Evolutionary conservation across 2,113 vertebrate species (phyloP).

Genomic region (Boleophthalmus pectinirostris): DNA sequence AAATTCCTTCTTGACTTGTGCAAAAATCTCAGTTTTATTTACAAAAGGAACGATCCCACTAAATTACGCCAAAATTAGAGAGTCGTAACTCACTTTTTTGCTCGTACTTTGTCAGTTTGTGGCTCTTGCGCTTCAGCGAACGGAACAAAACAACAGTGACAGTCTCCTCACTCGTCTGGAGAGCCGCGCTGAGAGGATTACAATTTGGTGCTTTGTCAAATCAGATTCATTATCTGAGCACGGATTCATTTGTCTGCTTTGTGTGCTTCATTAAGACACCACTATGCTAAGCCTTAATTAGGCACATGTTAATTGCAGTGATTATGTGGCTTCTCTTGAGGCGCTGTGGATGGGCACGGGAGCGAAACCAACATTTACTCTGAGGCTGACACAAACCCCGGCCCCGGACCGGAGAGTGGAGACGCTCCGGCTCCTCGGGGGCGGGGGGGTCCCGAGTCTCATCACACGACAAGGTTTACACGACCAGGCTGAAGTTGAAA

Average conservation of each 20-base stretch:
- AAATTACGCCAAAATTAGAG: too few relatives aligned
- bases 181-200: slow-evolving; percentile 59
- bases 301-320: slow-evolving; percentile 69
- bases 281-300: slow-evolving; percentile 70
- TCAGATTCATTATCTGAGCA: slow-evolving; percentile 74
- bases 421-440: slow-evolving; percentile 20
- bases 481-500: too few relatives aligned
- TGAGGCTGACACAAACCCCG: slow-evolving; percentile 41
- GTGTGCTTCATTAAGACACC: slow-evolving; percentile 60
- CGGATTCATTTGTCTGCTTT: slow-evolving; percentile 71
- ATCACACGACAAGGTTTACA: slow-evolving; percentile 37
- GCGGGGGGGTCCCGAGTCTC: slow-evolving; percentile 50
- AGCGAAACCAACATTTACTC: slow-evolving; percentile 56
- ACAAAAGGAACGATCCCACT: too few relatives aligned
- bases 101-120: background rate
- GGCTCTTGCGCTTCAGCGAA: background rate
- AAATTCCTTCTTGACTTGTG: too few relatives aligned
- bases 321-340: slow-evolving; percentile 70
- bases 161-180: slow-evolving; percentile 24
- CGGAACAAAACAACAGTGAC: background rate
- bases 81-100: too few relatives aligned
- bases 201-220: slow-evolving; percentile 70
- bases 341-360: slow-evolving; percentile 47
- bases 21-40: too few relatives aligned
- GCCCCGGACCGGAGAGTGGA: slow-evolving; percentile 3